These are phyloP conservation scores for Dryobota labecula DNA, from an alignment of 2,888 invertebrate genomes.

Conservation along the genomic window DNA sequence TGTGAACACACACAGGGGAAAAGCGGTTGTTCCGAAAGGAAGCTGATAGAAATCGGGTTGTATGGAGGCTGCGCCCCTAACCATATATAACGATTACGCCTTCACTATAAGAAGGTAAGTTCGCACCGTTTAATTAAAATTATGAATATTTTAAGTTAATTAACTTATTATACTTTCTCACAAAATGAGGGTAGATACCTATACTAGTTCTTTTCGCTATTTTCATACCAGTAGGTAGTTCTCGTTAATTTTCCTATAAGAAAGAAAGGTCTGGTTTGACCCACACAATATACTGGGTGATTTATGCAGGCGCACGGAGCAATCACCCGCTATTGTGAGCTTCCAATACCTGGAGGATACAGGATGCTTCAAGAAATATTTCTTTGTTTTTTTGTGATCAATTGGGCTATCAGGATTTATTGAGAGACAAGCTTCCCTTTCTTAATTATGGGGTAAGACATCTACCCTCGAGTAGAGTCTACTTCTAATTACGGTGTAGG, in stretches of 20 bases:
- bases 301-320: slow-evolving; percentile 85
- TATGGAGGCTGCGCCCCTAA: no score
- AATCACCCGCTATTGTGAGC: slow-evolving; percentile 84
- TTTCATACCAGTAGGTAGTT: not conserved
- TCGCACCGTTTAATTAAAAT: slow-evolving; percentile 27
- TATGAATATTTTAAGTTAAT: slow-evolving; percentile 36
- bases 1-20: no score
- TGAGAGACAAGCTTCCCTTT: not conserved
- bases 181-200: slow-evolving; percentile 4
- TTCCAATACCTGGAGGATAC: slow-evolving; percentile 65
- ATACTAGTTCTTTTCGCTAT: not conserved
- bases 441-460: not conserved
- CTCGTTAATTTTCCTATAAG: slow-evolving; percentile 8
- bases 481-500: not conserved
- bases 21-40: no score
- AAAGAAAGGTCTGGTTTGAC: slow-evolving; percentile 47
- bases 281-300: slow-evolving; percentile 69
- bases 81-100: not conserved
- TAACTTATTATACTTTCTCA: slow-evolving; percentile 12
- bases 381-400: slow-evolving; percentile 43
- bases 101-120: not conserved
- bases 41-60: no score
- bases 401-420: slow-evolving; percentile 17
- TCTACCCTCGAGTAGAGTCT: not conserved
- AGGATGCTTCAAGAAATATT: slow-evolving; percentile 32